Evolutionary conservation across 2,888 invertebrate genomes (phyloP).

Genomic region (Sabatieria punctata): DNA sequence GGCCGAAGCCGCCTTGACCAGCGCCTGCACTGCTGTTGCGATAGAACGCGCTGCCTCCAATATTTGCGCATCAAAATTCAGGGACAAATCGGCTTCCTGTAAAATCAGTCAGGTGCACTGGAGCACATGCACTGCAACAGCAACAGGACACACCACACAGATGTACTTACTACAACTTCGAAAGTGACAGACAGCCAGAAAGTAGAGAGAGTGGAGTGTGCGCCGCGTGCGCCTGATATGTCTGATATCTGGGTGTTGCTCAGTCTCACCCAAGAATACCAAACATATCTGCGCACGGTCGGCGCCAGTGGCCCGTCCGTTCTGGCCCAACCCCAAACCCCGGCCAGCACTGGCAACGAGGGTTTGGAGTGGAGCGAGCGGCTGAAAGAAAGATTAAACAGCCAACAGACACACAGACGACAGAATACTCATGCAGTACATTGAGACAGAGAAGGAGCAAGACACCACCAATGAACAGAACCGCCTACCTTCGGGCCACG

Average conservation of each 20-base stretch:
- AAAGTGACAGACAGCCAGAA: no score
- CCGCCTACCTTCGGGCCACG: slow-evolving; percentile 50
- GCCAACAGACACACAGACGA: slow-evolving; percentile 1
- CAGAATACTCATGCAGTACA: neutral
- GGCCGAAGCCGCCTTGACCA: slow-evolving; percentile 87
- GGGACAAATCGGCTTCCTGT: slow-evolving; percentile 71
- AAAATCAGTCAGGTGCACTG: no score
- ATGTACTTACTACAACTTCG: no score
- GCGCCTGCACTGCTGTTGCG: slow-evolving; percentile 84
- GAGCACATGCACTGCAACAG: neutral
- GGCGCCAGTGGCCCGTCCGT: slow-evolving; percentile 2
- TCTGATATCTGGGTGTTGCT: slow-evolving; percentile 88
- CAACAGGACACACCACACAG: neutral
- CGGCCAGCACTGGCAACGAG: no score
- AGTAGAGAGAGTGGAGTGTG: neutral
- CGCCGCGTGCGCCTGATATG: slow-evolving; percentile 59
- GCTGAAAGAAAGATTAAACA: neutral
- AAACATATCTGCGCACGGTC: slow-evolving; percentile 83
- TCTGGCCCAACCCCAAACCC: no score
- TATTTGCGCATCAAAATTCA: slow-evolving; percentile 98
- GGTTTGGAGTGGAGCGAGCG: slow-evolving; percentile 6
- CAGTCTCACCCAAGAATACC: slow-evolving; percentile 92
- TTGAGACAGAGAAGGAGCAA: neutral
- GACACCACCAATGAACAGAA: neutral
- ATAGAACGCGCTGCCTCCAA: slow-evolving; percentile 93